Conservation (phyloP, 2,113 vertebrate species). For the Merops nubicus region DNA sequence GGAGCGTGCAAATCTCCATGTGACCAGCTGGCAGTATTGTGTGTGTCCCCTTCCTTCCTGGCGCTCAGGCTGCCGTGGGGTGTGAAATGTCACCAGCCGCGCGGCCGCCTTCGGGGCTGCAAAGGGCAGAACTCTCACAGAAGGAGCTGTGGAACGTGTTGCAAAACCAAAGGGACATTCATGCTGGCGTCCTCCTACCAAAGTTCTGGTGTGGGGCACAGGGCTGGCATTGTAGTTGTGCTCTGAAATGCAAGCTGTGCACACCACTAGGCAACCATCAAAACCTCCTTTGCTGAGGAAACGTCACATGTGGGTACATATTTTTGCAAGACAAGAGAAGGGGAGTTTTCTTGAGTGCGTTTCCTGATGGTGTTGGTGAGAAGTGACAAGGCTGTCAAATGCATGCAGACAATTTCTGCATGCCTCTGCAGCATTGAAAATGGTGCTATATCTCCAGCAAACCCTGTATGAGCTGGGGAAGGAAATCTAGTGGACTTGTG, state of each 20-base stretch:
- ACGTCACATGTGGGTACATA: neutral
- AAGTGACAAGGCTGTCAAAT: neutral
- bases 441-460: neutral
- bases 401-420: fast-evolving
- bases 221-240: neutral
- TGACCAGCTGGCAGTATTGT: neutral
- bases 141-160: neutral
- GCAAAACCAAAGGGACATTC: neutral
- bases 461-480: neutral
- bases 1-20: neutral
- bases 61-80: neutral
- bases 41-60: neutral
- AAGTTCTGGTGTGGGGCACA: fast-evolving
- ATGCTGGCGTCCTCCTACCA: neutral
- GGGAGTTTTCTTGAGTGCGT: neutral
- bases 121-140: neutral
- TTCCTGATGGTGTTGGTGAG: neutral
- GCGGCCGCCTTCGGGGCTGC: neutral
- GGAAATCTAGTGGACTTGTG: neutral
- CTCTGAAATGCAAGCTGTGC: neutral
- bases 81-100: conserved; percentile 20
- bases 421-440: neutral
- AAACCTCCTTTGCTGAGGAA: neutral
- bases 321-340: neutral
- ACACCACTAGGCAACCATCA: neutral